Evolutionary conservation across 2,888 invertebrate genomes (phyloP), one percentile per base, ranked within the genome.

Genomic region (Cerceris ruficornis): DNA sequence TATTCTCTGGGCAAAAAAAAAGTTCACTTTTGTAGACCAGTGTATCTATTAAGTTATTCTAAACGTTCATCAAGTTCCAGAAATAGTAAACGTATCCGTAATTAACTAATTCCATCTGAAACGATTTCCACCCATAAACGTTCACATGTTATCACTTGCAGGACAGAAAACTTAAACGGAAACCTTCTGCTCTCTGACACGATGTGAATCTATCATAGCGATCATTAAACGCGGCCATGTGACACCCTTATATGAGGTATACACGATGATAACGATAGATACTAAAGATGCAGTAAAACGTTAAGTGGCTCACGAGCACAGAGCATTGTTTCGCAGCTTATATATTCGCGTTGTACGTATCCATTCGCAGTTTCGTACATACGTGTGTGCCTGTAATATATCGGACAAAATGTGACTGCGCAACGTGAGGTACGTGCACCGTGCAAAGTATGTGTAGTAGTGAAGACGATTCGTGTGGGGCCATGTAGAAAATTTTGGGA

Each of bases 241-340:
- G 8, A 7, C 11, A n/a, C 46, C 7, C 46, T 5, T 13, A 9
- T 28, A 15, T 9, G 42, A 9, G 46, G 9, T 41, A 54, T 65
- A 15, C 50, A 46, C 41, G 60, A 50, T 17, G 74, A 77, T 74
- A 77, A 77, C 62, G 77, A 74, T 61, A 69, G 74, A 77, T 59
- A 73, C 64, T 61, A 59, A 70, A 49, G 69, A 71, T 69, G 55
- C 46, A 68, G 73, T 80, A 77, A 80, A 77, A 80, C 79, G 79
- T 80, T 80, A 80, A 80, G 73, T 80, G 77, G 69, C 79, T 77
- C 66, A 59, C 59, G 67, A 64, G 65, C 62, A 42, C 58, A 39
- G 43, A 57, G 52, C 69, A 73, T 69, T 69, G 67, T 73, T 64
- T 60, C 17, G 60, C 55, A 54, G 49, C 57, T 67, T 11, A 28